phyloP scores from a whole-genome alignment of 2,888 invertebrate species.

The Tenthredo amoena region DNA sequence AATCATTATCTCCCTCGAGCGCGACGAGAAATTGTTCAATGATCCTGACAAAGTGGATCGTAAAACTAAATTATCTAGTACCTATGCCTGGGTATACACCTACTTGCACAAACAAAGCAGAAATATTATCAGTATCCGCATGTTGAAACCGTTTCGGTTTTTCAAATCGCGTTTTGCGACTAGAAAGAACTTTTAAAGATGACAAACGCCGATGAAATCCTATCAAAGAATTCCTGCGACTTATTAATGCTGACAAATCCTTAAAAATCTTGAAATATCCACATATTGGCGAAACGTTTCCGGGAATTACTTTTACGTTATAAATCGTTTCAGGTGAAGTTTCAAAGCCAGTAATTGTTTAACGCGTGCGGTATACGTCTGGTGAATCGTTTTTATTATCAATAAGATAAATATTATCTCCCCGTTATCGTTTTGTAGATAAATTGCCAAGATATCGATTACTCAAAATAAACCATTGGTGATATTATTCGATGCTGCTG shows the following conservation, averaged over 20 bases:
- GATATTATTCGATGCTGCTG: not conserved
- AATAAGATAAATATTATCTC: conserved; percentile 17
- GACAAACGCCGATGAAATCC: not conserved
- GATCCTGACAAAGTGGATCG: conserved; percentile 59
- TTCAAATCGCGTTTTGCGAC: not conserved
- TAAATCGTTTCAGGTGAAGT: not conserved
- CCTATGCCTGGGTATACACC: not conserved
- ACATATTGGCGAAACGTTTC: not conserved
- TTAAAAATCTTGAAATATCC: not conserved
- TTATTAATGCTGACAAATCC: not conserved
- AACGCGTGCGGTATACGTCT: not conserved
- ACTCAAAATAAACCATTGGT: not conserved
- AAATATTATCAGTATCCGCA: not conserved
- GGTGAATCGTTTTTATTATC: conserved; percentile 27
- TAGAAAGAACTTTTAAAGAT: not conserved
- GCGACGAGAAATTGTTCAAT: conserved; percentile 57
- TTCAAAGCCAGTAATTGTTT: not conserved
- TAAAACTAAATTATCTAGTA: conserved; percentile 58
- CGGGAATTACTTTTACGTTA: not conserved
- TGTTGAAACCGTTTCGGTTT: not conserved
- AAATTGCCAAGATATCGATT: not conserved
- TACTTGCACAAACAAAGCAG: not conserved
- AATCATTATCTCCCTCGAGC: conserved; percentile 7
- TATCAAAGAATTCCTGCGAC: not conserved
- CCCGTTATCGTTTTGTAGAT: not conserved